Evolutionary conservation across 2,113 vertebrate species (phyloP), one percentile per base, ranked within the genome.

Genomic region (Ginglymostoma cirratum): DNA sequence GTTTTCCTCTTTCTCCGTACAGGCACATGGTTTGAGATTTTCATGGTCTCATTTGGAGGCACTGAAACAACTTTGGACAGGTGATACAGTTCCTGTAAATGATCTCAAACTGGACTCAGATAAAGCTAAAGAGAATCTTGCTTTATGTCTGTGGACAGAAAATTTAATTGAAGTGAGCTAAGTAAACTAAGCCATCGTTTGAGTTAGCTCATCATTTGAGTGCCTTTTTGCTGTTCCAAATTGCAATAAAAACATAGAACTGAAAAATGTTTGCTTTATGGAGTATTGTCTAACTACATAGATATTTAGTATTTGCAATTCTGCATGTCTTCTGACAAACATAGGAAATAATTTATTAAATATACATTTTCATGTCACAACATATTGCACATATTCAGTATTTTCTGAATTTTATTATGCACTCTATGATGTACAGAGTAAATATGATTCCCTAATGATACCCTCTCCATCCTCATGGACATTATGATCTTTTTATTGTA

Each of bases 81-180:
- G n/a, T 72, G 96, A 97, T 93, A 96, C 96, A 0, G 80, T 99
- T 89, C 0, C 52, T 21, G 98, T 99, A 52, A 96, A 96, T 42
- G 97, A 98, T 52, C 97, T 99, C 14, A 97, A 97, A 38, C 97
- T 99, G 52, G 21, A 48, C 42, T 97, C 97, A 17, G 97, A 98
- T 67, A 97, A 97, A 85, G 98, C 98, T 80, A 98, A 98, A 96
- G 97, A 98, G 96, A 98, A 97, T 95, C 97, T 99, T 96, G 98
- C 97, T 0, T 95, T 99, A 93, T 97, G 98, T 0, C 97, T 99
- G 2, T 99, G 99, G 99, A 97, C 98, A 12, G 98, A 99, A 96
- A 98, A 98, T 94, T 97, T 99, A 52, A 96, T 99, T 96, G 97
- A 97, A 95, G 98, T 98, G 67, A 96, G 97, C 95, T 98, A 97